Conservation (phyloP, 2,113 vertebrate genomes). For the Hydropotes inermis region DNA sequence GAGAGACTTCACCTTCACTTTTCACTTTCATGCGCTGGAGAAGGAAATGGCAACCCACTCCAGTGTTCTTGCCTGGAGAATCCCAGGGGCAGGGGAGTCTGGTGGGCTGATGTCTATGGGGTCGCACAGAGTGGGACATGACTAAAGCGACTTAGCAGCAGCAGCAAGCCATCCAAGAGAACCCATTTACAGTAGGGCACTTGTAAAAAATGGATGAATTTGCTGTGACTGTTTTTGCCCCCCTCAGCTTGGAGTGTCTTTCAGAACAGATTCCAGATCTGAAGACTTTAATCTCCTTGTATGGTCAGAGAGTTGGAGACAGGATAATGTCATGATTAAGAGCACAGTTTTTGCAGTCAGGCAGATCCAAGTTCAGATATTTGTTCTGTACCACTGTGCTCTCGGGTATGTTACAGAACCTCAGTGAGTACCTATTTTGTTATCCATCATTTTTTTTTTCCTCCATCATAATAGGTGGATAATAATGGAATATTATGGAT, state of each 20-base stretch:
- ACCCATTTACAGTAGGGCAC: background rate
- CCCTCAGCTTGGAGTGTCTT: background rate
- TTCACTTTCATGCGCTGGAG: no score
- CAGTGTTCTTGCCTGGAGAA: no score
- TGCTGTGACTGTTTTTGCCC: background rate
- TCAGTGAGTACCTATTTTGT: background rate
- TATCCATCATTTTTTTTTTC: background rate
- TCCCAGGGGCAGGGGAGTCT: no score
- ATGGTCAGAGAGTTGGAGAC: background rate
- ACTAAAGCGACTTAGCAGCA: no score
- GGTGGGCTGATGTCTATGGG: no score
- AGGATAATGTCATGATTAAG: background rate
- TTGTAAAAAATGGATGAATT: conserved; percentile 15
- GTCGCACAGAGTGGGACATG: no score
- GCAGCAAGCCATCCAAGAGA: background rate
- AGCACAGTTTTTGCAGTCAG: background rate
- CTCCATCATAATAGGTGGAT: background rate
- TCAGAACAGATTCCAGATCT: background rate
- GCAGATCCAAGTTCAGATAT: background rate
- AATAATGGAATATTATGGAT: background rate
- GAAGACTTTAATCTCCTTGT: background rate
- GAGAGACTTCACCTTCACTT: no score
- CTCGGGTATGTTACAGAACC: background rate
- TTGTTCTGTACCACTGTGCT: background rate
- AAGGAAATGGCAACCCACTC: no score